Percentiles rank a stretch among this genome's conserved stretches.
Conservation (phyloP, 2,888 invertebrate genomes). For the Idaea straminata region DNA sequence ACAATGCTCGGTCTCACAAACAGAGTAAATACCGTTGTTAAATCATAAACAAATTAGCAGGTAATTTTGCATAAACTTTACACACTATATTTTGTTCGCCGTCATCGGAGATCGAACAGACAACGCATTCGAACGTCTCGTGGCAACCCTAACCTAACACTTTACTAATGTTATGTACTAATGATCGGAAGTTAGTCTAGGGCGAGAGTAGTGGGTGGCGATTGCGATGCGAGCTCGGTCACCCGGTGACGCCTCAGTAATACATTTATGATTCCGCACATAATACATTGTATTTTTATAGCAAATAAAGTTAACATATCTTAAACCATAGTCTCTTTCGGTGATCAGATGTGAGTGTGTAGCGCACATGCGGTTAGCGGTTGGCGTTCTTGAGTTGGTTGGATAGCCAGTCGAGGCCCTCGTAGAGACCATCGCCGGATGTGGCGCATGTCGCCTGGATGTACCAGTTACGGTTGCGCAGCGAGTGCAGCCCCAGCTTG, state of each 20-base stretch:
- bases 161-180: slow-evolving; percentile 26
- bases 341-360: slow-evolving; percentile 68
- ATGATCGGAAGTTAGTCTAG: neutral
- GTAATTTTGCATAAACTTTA: slow-evolving; percentile 73
- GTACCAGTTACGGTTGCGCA: slow-evolving; percentile 99
- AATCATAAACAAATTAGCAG: slow-evolving; percentile 64
- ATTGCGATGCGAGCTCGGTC: slow-evolving; percentile 61
- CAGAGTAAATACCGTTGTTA: slow-evolving; percentile 55
- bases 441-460: slow-evolving; percentile 99
- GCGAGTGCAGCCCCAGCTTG: slow-evolving; percentile 98
- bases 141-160: slow-evolving; percentile 46
- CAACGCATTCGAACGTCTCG: slow-evolving; percentile 45
- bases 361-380: slow-evolving; percentile 85
- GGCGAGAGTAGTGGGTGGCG: slow-evolving; percentile 29
- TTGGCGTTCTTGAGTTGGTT: slow-evolving; percentile 99
- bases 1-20: slow-evolving; percentile 69
- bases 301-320: slow-evolving; percentile 80
- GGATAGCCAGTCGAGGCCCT: slow-evolving; percentile 99
- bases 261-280: slow-evolving; percentile 76
- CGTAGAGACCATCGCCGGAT: slow-evolving; percentile 98
- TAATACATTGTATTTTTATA: slow-evolving; percentile 77
- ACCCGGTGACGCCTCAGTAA: slow-evolving; percentile 65
- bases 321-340: slow-evolving; percentile 80
- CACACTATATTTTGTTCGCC: slow-evolving; percentile 77
- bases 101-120: slow-evolving; percentile 68